These are phyloP conservation scores for Branchinecta lynchi DNA, from an alignment of 1,140 invertebrate genomes.

Conservation along the genomic window DNA sequence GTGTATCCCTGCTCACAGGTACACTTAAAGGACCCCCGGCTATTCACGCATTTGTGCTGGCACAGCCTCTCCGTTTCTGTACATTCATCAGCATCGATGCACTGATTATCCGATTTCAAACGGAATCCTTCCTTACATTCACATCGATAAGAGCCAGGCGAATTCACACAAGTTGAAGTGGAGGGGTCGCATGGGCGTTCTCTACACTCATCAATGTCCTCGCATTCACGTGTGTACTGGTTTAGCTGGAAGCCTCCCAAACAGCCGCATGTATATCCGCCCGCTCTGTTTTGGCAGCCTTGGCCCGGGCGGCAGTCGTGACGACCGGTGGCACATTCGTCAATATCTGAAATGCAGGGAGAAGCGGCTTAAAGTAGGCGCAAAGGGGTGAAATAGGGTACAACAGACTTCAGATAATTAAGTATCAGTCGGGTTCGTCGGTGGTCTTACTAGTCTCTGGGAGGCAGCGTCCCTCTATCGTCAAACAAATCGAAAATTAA, in stretches of 20 bases:
- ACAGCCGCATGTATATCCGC: conserved; percentile 58
- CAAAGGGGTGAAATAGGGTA: too few relatives aligned
- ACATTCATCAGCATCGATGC: conserved; percentile 40
- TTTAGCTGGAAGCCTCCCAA: conserved; percentile 42
- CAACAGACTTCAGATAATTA: too few relatives aligned
- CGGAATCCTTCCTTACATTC: conserved; percentile 47
- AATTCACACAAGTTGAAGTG: conserved; percentile 40
- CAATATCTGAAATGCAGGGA: conserved; percentile 27
- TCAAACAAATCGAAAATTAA: background rate
- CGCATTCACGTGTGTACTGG: conserved; percentile 33
- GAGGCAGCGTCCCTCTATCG: background rate
- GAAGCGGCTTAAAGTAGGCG: too few relatives aligned
- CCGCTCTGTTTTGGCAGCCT: conserved; percentile 52
- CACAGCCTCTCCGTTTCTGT: conserved; percentile 44
- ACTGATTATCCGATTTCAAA: conserved; percentile 20
- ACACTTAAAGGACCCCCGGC: conserved; percentile 65
- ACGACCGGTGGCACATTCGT: conserved; percentile 31
- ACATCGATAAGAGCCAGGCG: conserved; percentile 42
- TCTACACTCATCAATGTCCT: conserved; percentile 49
- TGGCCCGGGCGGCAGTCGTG: conserved; percentile 45
- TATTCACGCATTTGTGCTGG: conserved; percentile 66
- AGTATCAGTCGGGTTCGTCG: too few relatives aligned
- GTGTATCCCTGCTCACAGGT: conserved; percentile 54
- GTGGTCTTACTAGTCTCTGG: background rate
- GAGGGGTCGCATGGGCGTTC: conserved; percentile 19